Evolutionary conservation across 1,140 invertebrate species (phyloP), one percentile per base, ranked within the genome.

Genomic region (Eciton burchellii): DNA sequence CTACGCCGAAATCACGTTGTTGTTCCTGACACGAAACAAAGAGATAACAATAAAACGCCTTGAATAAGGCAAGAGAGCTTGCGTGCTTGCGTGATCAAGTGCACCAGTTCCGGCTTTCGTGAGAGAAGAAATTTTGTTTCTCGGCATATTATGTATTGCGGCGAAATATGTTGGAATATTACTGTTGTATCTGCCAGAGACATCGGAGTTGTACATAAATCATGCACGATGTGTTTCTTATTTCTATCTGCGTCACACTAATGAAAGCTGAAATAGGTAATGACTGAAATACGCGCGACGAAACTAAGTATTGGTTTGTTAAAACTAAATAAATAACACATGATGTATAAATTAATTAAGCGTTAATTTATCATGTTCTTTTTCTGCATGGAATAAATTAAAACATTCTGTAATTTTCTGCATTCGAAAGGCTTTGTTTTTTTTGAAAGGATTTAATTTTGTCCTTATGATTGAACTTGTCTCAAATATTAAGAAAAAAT

Each of bases 1-100:
- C 90, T 11, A 85, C 81, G 4, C 84, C 88, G 26, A 91, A 86
- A 21, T 90, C 85, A 24, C 85, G 82, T 26, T 87, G 84, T 54
- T 88, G 85, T 68, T 87, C 84, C 92, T 92, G 49, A 6, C 35
- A 35, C 16, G 63, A 74, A 19, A 52, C 49, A 1, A 72, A 62
- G 52, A 6, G 26, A 47, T 19, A 54, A 76, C 14, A 16, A 83
- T 81, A 54, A 70, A 35, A 49, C 35, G 60, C 21, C 54, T 63
- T 26, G 1, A 3, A 19, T 6, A 0, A n/a, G 26, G 45, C 5
- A n/a, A 21, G 19, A 63, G 62, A 24, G 29, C 62, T 8, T 49
- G 29, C 9, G 19, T 12, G 12, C 11, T 87, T n/a, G 84, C 85
- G 85, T 87, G 85, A 86, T 68, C 26, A 9, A 29, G 21, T 4